phyloP scores from a whole-genome alignment of 2,797 vertebrate genomes.

The Alectoris magna region DNA sequence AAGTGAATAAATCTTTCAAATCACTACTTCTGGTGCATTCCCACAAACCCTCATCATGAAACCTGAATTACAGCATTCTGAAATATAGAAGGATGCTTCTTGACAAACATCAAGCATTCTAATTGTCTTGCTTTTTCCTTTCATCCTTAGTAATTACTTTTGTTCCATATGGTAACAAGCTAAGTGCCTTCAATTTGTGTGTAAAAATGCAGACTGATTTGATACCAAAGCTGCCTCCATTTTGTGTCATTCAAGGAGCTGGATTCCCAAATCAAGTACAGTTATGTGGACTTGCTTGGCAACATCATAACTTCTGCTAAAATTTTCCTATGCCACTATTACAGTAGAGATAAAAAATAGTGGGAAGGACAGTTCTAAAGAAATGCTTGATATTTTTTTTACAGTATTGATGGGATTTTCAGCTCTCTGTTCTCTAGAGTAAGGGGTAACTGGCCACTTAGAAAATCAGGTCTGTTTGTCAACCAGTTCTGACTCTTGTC shows the following conservation, averaged over 20 bases:
- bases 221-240: conserved; percentile 35
- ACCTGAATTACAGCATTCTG: conserved; percentile 16
- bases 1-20: conserved; percentile 50
- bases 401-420: neutral
- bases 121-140: conserved; percentile 51
- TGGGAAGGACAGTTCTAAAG: neutral
- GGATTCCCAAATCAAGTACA: conserved; percentile 31
- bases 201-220: conserved; percentile 29
- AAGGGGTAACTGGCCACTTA: neutral
- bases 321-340: neutral
- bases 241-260: conserved; percentile 23
- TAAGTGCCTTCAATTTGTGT: conserved; percentile 8
- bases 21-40: conserved; percentile 4
- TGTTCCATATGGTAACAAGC: conserved; percentile 53
- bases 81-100: neutral
- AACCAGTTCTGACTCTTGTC: neutral
- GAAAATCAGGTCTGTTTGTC: neutral
- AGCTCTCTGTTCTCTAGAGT: neutral
- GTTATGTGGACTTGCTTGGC: neutral
- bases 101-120: conserved; percentile 38
- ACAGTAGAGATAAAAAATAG: neutral
- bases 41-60: neutral
- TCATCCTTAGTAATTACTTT: conserved; percentile 65
- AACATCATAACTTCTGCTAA: neutral
- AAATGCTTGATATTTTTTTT: neutral